phyloP scores from a whole-genome alignment of 2,797 vertebrate species.

The Rhinophrynus dorsalis region DNA sequence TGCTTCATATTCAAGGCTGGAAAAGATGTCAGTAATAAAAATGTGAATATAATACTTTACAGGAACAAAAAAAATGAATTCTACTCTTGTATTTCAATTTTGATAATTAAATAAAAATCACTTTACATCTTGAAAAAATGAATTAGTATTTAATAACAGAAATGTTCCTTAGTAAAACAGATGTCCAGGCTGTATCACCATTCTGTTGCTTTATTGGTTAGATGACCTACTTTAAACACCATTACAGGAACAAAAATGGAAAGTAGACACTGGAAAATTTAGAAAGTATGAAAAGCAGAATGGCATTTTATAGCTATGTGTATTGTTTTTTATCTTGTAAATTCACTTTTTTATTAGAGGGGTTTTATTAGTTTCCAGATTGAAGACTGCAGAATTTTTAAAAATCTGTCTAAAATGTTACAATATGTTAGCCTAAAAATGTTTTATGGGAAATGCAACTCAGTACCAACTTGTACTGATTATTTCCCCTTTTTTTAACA shows the following conservation, averaged over 20 bases:
- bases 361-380: not conserved
- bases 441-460: too few relatives aligned
- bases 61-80: too few relatives aligned
- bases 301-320: not conserved
- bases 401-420: too few relatives aligned
- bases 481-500: too few relatives aligned
- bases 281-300: not conserved
- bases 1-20: too few relatives aligned
- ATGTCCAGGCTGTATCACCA: constrained; percentile 1
- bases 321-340: constrained; percentile 1
- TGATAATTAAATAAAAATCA: too few relatives aligned
- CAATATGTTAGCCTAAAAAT: too few relatives aligned
- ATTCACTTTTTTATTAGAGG: not conserved
- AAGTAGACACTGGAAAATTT: not conserved
- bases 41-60: too few relatives aligned
- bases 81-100: too few relatives aligned
- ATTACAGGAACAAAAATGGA: constrained; percentile 1
- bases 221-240: constrained; percentile 1
- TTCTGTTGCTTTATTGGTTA: constrained; percentile 10
- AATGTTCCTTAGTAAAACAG: constrained; percentile 13
- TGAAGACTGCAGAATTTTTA: not conserved
- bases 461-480: too few relatives aligned
- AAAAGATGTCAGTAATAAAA: too few relatives aligned
- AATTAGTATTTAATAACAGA: not conserved
- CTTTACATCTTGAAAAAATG: not conserved